Evolutionary conservation across 2,113 vertebrate species (phyloP).

Genomic region (Daboia siamensis): DNA sequence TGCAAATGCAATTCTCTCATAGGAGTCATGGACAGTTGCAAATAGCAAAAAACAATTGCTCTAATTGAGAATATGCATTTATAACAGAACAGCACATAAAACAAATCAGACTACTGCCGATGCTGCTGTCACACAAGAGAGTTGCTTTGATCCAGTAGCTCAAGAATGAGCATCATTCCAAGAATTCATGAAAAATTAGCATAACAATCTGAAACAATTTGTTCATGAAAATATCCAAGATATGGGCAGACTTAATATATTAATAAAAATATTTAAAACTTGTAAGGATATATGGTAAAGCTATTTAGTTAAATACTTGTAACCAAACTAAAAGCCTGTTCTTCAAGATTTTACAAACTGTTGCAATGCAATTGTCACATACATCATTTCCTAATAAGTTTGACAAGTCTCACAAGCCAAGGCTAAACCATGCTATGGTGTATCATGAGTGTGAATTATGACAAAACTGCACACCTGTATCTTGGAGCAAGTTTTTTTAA

Average conservation of each 20-base stretch:
- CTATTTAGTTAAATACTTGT: not conserved
- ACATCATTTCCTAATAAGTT: not conserved
- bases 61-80: not conserved
- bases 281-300: not conserved
- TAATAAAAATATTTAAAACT: not conserved
- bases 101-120: not conserved
- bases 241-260: not conserved
- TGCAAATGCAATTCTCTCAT: not conserved
- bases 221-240: not conserved
- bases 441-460: not conserved
- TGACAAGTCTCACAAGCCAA: not conserved
- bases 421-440: not conserved
- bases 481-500: not conserved
- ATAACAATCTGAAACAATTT: not conserved
- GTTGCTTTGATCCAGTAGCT: not conserved
- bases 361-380: not conserved
- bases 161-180: not conserved
- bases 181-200: not conserved
- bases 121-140: not conserved
- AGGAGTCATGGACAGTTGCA: not conserved
- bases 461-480: not conserved
- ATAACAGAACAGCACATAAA: not conserved
- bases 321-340: not conserved
- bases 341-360: not conserved
- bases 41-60: not conserved